These are phyloP conservation scores for Sebastes wilsoni DNA, from an alignment of 2,797 vertebrate genomes.

Conservation along the genomic window DNA sequence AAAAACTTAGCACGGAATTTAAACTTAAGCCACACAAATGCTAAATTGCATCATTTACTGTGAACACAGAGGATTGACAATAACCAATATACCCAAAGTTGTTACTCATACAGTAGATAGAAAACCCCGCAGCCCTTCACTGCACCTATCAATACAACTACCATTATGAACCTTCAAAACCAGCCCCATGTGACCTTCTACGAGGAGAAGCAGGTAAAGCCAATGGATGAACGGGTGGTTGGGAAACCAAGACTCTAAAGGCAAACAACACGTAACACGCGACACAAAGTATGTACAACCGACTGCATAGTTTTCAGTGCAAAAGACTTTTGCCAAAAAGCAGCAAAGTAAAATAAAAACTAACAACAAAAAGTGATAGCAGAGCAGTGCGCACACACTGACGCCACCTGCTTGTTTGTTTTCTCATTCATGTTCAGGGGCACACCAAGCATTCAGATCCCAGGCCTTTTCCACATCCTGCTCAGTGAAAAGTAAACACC, in stretches of 20 bases:
- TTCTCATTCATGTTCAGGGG: conserved; percentile 31
- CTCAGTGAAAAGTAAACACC: conserved; percentile 18
- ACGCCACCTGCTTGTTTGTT: conserved; percentile 2
- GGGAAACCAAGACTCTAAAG: conserved; percentile 6
- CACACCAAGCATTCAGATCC: conserved; percentile 1
- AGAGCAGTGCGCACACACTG: not conserved
- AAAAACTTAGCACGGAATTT: not conserved
- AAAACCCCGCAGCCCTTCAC: conserved; percentile 7
- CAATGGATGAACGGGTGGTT: not conserved
- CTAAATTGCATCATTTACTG: not conserved
- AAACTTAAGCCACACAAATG: conserved; percentile 16
- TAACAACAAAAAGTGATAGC: not conserved
- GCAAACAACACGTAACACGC: not conserved
- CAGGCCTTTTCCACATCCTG: conserved; percentile 6
- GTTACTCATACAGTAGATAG: conserved; percentile 6
- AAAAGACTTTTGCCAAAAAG: conserved; percentile 46
- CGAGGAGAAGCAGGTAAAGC: not conserved
- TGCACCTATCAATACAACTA: not conserved
- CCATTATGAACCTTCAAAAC: conserved; percentile 7
- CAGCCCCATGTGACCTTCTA: not conserved
- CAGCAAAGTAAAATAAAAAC: not conserved
- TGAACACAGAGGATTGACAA: not conserved
- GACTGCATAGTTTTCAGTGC: conserved; percentile 68
- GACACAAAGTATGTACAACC: conserved; percentile 42
- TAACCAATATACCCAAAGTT: conserved; percentile 28